Base-by-base conservation (phyloP, 2,113 vertebrate genomes). In the Myiozetetes cayanensis region DNA sequence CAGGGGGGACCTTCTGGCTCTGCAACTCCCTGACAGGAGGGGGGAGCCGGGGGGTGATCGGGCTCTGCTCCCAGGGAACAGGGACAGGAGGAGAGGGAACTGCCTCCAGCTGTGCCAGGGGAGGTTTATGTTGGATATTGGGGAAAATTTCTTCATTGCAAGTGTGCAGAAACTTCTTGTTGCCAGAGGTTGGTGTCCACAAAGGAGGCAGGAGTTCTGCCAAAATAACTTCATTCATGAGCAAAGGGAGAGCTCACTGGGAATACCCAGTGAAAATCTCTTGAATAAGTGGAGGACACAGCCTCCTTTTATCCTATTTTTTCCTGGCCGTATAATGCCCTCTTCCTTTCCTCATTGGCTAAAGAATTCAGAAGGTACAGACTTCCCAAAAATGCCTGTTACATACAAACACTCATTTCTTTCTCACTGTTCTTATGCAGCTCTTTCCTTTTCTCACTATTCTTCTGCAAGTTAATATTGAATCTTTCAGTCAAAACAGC, bases 91-190 rank as follows among this genome's bases (percentile, higher is more conserved):
- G 10, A 74, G 68, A 74, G 44, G 86, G 33, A 82, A 81, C 4
- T 2, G 68, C 68, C 68, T n/a, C 46, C 5, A 4, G 33, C 14
- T 73, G 59, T 5, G 27, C 35, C 10, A 41, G 68, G 50, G 37
- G 1, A 49, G 24, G 16, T 0, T 1, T 15, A 37, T 6, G 59
- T 0, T 15, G 44, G 52, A 9, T 2, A 1, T 0, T 16, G 21
- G 7, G 18, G 19, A 24, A 27, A 0, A 33, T 66, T 73, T 4
- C 35, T 35, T 0, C 12, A 1, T 13, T 30, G 18, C 23, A 59
- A 59, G 58, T 35, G 58, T 59, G n/a, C 58, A 59, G 58, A 35
- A 59, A 35, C 35, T 59, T 59, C 58, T 59, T 35, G 21, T 59
- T n/a, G 23, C n/a, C n/a, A 25, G 58, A 59, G 14, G 58, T 25